Evolutionary conservation across 2,888 invertebrate species (phyloP).

Genomic region (Hirtodrosophila duncani): DNA sequence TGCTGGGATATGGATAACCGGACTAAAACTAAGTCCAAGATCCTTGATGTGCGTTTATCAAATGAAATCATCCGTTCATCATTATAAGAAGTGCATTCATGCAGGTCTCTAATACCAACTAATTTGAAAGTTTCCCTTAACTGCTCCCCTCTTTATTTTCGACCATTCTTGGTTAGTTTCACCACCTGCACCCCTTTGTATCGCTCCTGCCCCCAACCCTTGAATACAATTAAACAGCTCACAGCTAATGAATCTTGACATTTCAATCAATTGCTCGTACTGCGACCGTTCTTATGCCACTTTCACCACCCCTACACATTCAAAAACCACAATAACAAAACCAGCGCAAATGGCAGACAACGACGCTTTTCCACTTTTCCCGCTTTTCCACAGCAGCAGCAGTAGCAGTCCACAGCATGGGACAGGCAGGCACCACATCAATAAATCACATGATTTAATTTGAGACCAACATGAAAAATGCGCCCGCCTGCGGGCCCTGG

Average conservation of each 20-base stretch:
- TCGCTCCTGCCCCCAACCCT: constrained; percentile 33
- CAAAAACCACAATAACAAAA: constrained; percentile 19
- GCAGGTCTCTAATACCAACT: too few species aligned
- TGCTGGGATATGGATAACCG: too few species aligned
- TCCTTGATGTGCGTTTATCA: too few species aligned
- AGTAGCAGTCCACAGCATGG: constrained; percentile 9
- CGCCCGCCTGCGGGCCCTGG: constrained; percentile 18
- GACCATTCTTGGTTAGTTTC: constrained; percentile 20
- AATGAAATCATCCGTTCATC: too few species aligned
- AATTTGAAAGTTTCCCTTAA: too few species aligned
- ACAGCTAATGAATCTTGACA: constrained; percentile 71
- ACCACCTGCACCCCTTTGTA: too few species aligned
- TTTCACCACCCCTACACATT: constrained; percentile 31
- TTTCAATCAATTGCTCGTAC: constrained; percentile 61
- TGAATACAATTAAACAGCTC: constrained; percentile 18
- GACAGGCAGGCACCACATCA: constrained; percentile 41
- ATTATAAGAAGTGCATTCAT: too few species aligned
- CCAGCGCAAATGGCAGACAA: constrained; percentile 8
- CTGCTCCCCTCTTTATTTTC: too few species aligned
- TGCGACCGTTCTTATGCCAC: constrained; percentile 23
- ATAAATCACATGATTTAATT: constrained; percentile 73
- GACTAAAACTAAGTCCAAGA: too few species aligned
- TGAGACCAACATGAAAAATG: constrained; percentile 44
- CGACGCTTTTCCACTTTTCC: constrained; percentile 36
- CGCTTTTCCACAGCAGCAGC: constrained; percentile 24